These are phyloP conservation scores for Cephalopachus bancanus DNA, from an alignment of 2,797 vertebrate genomes.

Conservation along the genomic window DNA sequence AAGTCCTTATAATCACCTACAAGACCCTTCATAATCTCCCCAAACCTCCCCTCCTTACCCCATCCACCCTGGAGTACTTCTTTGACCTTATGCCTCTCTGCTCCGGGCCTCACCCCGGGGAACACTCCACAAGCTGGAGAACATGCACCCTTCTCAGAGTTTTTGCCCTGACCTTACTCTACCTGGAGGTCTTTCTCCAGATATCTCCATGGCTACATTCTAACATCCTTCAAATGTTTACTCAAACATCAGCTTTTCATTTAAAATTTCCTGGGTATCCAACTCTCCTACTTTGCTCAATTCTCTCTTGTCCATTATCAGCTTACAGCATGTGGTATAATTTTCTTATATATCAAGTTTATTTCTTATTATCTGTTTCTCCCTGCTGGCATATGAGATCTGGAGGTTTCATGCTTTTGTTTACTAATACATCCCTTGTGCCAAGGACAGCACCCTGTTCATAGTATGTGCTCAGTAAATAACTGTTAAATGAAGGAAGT, in stretches of 20 bases:
- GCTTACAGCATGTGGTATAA: not conserved
- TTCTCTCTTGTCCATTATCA: not conserved
- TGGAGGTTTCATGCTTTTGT: not conserved
- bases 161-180: not conserved
- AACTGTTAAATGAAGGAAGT: not conserved
- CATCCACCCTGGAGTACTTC: rapidly evolving
- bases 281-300: not conserved
- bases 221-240: not conserved
- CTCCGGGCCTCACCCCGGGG: too few relatives aligned
- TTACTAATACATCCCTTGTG: not conserved
- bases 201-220: not conserved
- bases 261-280: not conserved
- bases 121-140: not conserved
- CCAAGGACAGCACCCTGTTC: not conserved
- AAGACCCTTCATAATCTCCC: not conserved
- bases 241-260: not conserved
- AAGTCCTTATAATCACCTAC: not conserved
- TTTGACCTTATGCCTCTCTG: not conserved
- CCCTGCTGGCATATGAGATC: too few relatives aligned
- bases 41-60: rapidly evolving
- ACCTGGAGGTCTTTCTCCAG: not conserved
- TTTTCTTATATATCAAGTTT: not conserved
- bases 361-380: not conserved
- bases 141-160: too few relatives aligned
- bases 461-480: not conserved